Evolutionary conservation across 2,113 vertebrate species (phyloP), one percentile per base, ranked within the genome.

Genomic region (Heteronetta atricapilla): DNA sequence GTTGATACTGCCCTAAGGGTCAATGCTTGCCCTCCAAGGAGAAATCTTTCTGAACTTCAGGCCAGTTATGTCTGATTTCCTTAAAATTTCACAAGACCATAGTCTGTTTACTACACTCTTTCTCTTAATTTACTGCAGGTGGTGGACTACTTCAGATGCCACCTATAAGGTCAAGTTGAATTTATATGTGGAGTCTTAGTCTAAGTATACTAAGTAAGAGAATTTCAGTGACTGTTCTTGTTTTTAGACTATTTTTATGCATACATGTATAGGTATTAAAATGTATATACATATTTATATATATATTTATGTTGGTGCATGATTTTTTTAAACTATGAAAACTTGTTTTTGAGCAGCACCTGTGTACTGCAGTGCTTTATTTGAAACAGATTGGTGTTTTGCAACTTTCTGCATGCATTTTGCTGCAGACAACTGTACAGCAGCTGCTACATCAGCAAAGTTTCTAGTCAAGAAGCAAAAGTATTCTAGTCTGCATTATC

Each of bases 41-140:
- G 60, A 64, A 87, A 44, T 0, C 3, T 23, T 64, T 90, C 76
- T 52, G 8, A 18, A 53, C 91, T 66, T 82, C 52, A 11, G 13
- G 76, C 15, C 42, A 85, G 13, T 70, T 55, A 56, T 55, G 12
- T 79, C 70, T 90, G 14, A 92, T 86, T 88, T 92, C 31, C 36
- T 95, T 88, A 72, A 18, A 23, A 55, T 62, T 69, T 55, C 28
- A 36, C 25, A 36, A 59, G 40, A 74, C 78, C 70, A 21, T 78
- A 23, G 63, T 62, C 38, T 92, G 48, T 82, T 70, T 38, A 53
- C n/a, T 85, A 29, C 5, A 12, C 18, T 67, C 29, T 56, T 89
- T 29, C 21, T 96, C 7, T 42, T 96, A 66, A 93, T 89, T 93
- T 95, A 75, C 33, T 31, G 31, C 74, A 89, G 23, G 28, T 79